Evolutionary conservation across 2,888 invertebrate species (phyloP).

Genomic region (Microctonus hyperodae): DNA sequence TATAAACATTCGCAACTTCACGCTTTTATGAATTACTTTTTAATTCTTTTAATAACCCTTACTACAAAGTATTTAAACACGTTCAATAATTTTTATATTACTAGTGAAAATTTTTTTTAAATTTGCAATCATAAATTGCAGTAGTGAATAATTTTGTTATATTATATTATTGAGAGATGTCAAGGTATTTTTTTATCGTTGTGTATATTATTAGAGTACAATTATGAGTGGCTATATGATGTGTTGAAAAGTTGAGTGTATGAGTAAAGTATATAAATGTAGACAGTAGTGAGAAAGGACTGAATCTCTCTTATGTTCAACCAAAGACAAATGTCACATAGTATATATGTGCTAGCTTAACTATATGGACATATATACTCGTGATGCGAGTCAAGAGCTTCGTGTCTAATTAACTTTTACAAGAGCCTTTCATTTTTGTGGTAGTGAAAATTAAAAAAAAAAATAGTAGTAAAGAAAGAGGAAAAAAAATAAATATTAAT

Average conservation of each 20-base stretch:
- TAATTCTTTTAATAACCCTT: not conserved
- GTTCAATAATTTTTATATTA: no score
- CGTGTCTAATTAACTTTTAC: conserved; percentile 17
- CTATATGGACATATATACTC: not conserved
- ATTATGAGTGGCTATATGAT: not conserved
- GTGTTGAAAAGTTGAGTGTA: not conserved
- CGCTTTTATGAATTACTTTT: not conserved
- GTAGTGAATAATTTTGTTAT: no score
- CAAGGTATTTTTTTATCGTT: no score
- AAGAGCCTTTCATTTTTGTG: not conserved
- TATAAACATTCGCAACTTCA: not conserved
- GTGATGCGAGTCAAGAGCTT: not conserved
- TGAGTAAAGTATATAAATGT: not conserved
- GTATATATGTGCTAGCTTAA: not conserved
- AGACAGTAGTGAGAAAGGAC: not conserved
- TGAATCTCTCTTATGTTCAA: not conserved
- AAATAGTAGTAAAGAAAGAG: no score
- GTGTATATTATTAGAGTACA: not conserved
- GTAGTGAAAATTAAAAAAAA: not conserved
- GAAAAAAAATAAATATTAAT: no score
- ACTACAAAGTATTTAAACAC: no score
- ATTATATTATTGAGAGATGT: no score
- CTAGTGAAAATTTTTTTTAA: no score
- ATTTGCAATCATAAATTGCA: no score
- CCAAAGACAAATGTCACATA: conserved; percentile 3